Conservation (phyloP, 2,113 vertebrate genomes). For the Hiodon tergisus region DNA sequence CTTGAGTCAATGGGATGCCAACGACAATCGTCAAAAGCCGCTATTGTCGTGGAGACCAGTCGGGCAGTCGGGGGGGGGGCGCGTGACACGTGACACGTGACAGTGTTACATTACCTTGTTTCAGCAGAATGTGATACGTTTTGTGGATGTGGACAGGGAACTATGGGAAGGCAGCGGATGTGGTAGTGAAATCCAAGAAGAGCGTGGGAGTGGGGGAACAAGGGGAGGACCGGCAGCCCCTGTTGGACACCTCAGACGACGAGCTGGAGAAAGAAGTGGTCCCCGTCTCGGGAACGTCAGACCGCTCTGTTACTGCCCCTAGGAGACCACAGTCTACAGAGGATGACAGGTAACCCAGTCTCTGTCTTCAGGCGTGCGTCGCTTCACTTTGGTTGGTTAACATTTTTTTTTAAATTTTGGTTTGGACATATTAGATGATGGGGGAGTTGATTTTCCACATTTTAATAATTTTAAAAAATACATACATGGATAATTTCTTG, state of each 20-base stretch:
- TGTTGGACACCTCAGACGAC: constrained; percentile 55
- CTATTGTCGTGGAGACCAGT: too few species aligned
- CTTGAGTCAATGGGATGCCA: not conserved
- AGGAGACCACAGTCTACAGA: constrained; percentile 70
- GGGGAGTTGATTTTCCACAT: too few species aligned
- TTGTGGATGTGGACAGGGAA: constrained; percentile 61
- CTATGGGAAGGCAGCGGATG: constrained; percentile 69
- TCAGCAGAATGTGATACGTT: not conserved
- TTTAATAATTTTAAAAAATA: too few species aligned
- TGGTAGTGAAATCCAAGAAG: constrained; percentile 53
- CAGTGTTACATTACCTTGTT: too few species aligned
- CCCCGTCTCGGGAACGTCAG: constrained; percentile 46
- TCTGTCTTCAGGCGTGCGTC: too few species aligned
- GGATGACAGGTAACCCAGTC: constrained; percentile 54
- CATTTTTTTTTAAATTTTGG: too few species aligned
- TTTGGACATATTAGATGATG: too few species aligned
- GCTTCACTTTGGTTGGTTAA: too few species aligned
- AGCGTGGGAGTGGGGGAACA: constrained; percentile 46
- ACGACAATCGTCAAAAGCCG: too few species aligned
- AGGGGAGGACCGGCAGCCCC: constrained; percentile 54
- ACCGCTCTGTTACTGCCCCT: constrained; percentile 62
- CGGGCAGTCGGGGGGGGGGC: too few species aligned
- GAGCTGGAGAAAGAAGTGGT: constrained; percentile 59
- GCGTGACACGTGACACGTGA: too few species aligned
- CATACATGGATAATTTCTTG: too few species aligned